Conservation (phyloP, 2,888 invertebrate genomes). For the Chrysolina americana region DNA sequence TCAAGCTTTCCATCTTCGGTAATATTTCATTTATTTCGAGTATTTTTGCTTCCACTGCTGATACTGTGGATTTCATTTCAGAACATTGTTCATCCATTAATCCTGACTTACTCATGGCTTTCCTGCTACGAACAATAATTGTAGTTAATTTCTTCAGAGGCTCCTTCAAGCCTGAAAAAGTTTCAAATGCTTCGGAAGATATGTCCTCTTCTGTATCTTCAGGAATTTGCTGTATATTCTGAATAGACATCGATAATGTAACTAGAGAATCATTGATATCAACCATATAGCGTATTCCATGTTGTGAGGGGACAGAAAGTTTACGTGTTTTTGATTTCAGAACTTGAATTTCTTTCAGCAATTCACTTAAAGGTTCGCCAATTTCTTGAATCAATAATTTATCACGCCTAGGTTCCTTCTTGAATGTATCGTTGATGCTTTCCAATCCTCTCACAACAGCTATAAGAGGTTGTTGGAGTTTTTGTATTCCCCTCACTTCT, state of each 20-base stretch:
- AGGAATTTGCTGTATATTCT: conserved; percentile 12
- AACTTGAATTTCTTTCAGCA: conserved; percentile 31
- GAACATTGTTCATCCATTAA: conserved; percentile 41
- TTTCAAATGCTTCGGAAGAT: conserved; percentile 33
- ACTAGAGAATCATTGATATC: conserved; percentile 32
- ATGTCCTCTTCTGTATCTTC: conserved; percentile 34
- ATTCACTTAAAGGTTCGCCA: conserved; percentile 30
- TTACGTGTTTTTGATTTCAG: conserved; percentile 20
- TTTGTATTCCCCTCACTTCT: conserved; percentile 21
- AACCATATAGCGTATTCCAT: conserved; percentile 48
- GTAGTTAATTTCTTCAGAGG: conserved; percentile 42
- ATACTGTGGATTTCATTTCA: conserved; percentile 35
- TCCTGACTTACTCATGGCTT: conserved; percentile 29
- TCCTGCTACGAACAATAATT: conserved; percentile 26
- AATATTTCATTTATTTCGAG: conserved; percentile 7
- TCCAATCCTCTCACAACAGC: neutral
- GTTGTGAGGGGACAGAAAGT: conserved; percentile 39
- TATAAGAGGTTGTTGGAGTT: conserved; percentile 23
- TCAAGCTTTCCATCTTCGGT: conserved; percentile 1
- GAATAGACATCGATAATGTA: conserved; percentile 9
- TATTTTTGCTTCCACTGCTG: conserved; percentile 2
- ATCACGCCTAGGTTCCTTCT: conserved; percentile 26
- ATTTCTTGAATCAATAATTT: conserved; percentile 31
- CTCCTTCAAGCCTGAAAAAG: conserved; percentile 29
- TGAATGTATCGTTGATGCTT: neutral